Percentiles rank a stretch among this genome's conserved stretches.
phyloP scores from a whole-genome alignment of 1,140 invertebrate species.

The Laupala kohalensis region DNA sequence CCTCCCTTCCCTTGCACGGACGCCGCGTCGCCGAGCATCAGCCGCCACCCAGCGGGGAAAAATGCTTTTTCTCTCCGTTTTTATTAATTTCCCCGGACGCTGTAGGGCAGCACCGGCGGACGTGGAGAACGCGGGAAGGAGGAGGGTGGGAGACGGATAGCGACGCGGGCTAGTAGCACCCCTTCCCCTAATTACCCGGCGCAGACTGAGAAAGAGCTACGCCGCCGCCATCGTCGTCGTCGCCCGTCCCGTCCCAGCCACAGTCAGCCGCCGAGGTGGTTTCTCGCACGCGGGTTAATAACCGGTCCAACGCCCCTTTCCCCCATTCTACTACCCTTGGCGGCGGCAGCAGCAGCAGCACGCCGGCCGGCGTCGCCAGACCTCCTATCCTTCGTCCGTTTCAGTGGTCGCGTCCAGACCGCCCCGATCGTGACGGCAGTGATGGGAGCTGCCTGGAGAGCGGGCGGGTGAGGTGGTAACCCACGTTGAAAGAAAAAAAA shows the following conservation, averaged over 20 bases:
- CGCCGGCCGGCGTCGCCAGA: too few species aligned
- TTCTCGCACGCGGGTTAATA: not conserved
- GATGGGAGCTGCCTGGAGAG: not conserved
- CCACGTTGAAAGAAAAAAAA: too few species aligned
- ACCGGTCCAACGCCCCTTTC: not conserved
- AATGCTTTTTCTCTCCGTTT: not conserved
- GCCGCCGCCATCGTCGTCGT: too few species aligned
- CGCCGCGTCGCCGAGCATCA: not conserved
- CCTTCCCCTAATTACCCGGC: not conserved
- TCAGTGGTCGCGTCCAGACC: not conserved
- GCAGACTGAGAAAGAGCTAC: too few species aligned
- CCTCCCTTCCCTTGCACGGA: too few species aligned
- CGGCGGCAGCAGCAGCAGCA: too few species aligned
- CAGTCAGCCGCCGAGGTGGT: too few species aligned
- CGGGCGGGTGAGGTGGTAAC: too few species aligned
- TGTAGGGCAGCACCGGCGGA: not conserved
- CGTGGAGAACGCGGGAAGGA: not conserved
- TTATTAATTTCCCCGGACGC: not conserved
- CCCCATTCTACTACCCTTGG: too few species aligned
- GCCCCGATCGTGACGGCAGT: not conserved
- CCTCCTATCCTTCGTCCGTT: not conserved
- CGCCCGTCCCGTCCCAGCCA: not conserved
- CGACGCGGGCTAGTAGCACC: not conserved
- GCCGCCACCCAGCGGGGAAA: not conserved
- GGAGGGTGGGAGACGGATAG: not conserved